These are phyloP conservation scores for Ispidina picta DNA, from an alignment of 2,797 vertebrate species.

Conservation along the genomic window DNA sequence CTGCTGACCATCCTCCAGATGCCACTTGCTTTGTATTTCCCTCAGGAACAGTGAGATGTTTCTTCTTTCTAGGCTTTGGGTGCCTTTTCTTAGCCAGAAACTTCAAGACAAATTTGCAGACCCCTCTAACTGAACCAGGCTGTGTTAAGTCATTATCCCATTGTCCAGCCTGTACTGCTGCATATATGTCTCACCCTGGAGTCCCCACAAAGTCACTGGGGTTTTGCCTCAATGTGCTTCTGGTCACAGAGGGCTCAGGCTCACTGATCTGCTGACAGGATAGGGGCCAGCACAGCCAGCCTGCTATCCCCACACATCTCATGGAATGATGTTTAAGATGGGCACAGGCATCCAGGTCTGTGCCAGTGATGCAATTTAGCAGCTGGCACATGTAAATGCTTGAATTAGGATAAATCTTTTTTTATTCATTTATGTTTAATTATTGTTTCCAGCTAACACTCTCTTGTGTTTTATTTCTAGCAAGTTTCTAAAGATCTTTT, in stretches of 20 bases:
- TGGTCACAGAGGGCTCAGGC: neutral
- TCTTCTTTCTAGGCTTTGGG: neutral
- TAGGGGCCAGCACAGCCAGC: neutral
- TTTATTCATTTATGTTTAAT: slow-evolving; percentile 29
- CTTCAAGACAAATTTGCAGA: neutral
- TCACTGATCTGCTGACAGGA: neutral
- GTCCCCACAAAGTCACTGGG: accelerated
- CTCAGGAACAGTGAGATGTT: neutral
- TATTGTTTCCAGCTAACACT: slow-evolving; percentile 5
- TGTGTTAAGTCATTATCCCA: accelerated
- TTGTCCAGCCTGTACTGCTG: neutral
- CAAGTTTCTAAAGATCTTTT: neutral
- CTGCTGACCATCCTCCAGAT: neutral
- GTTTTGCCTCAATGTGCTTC: neutral
- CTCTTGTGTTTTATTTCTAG: neutral
- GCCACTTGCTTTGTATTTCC: neutral
- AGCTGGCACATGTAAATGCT: slow-evolving; percentile 21
- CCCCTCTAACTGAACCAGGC: neutral
- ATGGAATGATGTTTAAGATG: neutral
- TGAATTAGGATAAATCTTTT: slow-evolving; percentile 19
- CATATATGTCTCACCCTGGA: neutral
- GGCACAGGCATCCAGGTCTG: slow-evolving; percentile 8
- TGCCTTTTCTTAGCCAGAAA: neutral
- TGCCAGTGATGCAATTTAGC: slow-evolving; percentile 6
- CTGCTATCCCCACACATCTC: neutral